phyloP scores from a whole-genome alignment of 2,888 invertebrate species.

The Trissolcus japonicus region DNA sequence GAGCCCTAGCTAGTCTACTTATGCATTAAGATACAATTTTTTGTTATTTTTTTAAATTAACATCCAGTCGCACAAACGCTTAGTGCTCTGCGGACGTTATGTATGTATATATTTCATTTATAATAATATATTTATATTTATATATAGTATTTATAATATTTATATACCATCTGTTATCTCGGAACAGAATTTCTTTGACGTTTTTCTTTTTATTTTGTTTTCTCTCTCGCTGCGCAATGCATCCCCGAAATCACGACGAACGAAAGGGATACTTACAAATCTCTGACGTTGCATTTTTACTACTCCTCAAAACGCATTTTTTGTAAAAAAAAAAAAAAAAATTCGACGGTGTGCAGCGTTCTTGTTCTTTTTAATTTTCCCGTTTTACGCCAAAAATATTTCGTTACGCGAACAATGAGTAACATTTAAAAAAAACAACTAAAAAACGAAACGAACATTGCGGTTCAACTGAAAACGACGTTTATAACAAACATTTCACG shows the following conservation, averaged over 20 bases:
- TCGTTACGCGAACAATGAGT: constrained; percentile 45
- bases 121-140: constrained; percentile 62
- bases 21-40: constrained; percentile 67
- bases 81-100: constrained; percentile 48
- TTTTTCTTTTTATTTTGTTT: constrained; percentile 43
- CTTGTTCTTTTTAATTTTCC: constrained; percentile 11
- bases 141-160: constrained; percentile 64
- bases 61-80: constrained; percentile 45
- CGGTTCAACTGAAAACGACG: constrained; percentile 25
- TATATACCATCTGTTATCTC: constrained; percentile 61
- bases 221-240: constrained; percentile 48
- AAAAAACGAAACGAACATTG: constrained; percentile 42
- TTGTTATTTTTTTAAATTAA: constrained; percentile 49
- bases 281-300: constrained; percentile 28
- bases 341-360: constrained; percentile 37
- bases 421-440: constrained; percentile 46
- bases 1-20: constrained; percentile 72
- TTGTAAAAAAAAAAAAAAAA: constrained; percentile 27
- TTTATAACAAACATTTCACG: constrained; percentile 34
- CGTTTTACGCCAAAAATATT: constrained; percentile 35
- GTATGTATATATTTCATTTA: constrained; percentile 56
- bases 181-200: constrained; percentile 62
- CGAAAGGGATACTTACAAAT: constrained; percentile 34
- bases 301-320: constrained; percentile 25
- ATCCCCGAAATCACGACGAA: constrained; percentile 55